Percentiles rank a stretch among this genome's conserved stretches.
Conservation (phyloP, 1,140 invertebrate genomes). For the Camponotus vicinus region DNA sequence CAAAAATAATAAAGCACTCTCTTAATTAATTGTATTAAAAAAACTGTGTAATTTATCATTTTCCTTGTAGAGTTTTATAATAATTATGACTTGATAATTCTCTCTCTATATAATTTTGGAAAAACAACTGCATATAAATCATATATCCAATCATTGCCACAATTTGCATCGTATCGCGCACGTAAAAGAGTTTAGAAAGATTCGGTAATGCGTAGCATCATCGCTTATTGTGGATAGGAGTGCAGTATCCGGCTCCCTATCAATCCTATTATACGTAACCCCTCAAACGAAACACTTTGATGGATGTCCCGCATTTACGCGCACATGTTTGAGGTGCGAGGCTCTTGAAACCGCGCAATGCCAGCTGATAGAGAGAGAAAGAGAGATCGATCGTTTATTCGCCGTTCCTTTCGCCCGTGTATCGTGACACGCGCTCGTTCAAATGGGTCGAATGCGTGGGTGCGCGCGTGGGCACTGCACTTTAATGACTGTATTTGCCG, state of each 20-base stretch:
- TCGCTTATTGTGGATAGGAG: background rate
- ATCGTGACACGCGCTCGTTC: background rate
- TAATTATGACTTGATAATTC: background rate
- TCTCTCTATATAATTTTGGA: background rate
- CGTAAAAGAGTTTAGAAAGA: background rate
- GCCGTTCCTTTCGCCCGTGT: conserved; percentile 34
- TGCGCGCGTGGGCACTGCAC: conserved; percentile 6
- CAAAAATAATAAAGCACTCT: background rate
- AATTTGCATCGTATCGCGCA: background rate
- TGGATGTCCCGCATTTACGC: conserved; percentile 45
- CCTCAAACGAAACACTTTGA: conserved; percentile 32
- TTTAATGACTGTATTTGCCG: conserved; percentile 64
- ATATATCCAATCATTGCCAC: background rate
- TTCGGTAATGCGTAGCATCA: conserved; percentile 11
- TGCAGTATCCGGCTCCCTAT: background rate
- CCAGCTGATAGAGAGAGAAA: background rate
- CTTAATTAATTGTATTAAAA: background rate
- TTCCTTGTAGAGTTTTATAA: background rate
- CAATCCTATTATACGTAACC: conserved; percentile 40
- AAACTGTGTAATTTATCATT: background rate
- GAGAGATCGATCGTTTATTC: conserved; percentile 50
- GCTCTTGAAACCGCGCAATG: conserved; percentile 18
- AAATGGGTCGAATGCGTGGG: conserved; percentile 39
- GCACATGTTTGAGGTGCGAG: conserved; percentile 25
- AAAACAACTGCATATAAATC: background rate